Base-by-base conservation (phyloP, 2,797 vertebrate genomes). In the Lagodon rhomboides region DNA sequence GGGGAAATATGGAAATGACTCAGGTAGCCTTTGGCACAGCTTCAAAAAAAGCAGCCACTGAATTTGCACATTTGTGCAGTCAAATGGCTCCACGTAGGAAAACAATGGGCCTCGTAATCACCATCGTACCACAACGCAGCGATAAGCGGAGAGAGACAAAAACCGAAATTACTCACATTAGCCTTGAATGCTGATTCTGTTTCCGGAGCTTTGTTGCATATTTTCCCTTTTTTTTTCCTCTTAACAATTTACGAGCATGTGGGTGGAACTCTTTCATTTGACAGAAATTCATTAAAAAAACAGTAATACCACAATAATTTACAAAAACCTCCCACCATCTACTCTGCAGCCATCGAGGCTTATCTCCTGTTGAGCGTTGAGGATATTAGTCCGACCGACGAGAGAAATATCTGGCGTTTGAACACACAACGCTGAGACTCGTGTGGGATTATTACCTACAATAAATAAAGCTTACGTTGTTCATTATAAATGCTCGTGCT, bases 81-180 rank as follows among this genome's bases (percentile, higher is more conserved):
- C 61, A 81, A 78, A 82, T 75, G 78, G 50, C 18, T 77, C 41
- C 43, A 41, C 17, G 17, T 59, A 38, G 17, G 59, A 68, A 60
- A 82, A 87, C 82, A 87, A 87, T 54, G 51, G 41, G 27, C 60
- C 62, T 72, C 44, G 18, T 84, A 83, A 89, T 87, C 74, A 68
- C 83, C 25, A 43, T 10, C 22, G 7, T 27, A 30, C 43, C 68
- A 51, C 60, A 74, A 76, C 44, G 30, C 61, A 25, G 50, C 13
- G 3, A 72, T 82, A 64, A 90, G 34, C 34, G n/a, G n/a, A 50
- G 74, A 58, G 20, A 72, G 34, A 41, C 83, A 80, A 85, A 85
- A 75, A 80, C 20, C 27, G 47, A 66, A 84, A 66, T 86, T 69
- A 58, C 50, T 68, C 49, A 61, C 49, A 68, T 80, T 68, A 64